Conservation (phyloP, 2,113 vertebrate species). For the Rattus rattus region DNA sequence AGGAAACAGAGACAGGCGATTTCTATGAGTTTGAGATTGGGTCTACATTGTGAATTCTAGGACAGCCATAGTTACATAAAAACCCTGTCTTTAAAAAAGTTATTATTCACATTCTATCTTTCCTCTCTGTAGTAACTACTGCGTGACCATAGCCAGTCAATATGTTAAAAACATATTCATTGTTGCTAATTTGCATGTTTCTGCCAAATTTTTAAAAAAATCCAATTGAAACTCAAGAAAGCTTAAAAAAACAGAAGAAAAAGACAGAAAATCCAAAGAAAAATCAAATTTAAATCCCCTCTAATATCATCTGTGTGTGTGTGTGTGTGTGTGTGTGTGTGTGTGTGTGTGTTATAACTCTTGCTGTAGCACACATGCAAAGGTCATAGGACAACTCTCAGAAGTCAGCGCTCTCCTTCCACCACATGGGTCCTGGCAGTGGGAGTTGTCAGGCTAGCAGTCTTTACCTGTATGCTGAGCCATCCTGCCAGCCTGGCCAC, state of each 20-base stretch:
- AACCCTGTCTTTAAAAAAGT: neutral
- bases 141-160: too few species aligned
- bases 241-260: neutral
- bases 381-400: neutral
- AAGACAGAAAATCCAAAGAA: slow-evolving; percentile 14
- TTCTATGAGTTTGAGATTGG: neutral
- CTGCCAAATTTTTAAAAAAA: neutral
- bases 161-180: neutral
- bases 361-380: neutral
- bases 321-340: neutral
- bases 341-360: too few species aligned
- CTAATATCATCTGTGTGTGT: neutral
- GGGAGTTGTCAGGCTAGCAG: neutral
- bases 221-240: neutral
- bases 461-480: neutral
- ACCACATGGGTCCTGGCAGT: neutral
- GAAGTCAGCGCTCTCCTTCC: neutral
- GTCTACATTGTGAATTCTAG: neutral
- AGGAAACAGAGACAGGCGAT: neutral
- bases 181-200: neutral
- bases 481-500: neutral
- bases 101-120: neutral
- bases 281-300: neutral
- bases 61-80: neutral
- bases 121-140: neutral